Conservation (phyloP, 1,140 invertebrate species). For the Grapholita molesta region DNA sequence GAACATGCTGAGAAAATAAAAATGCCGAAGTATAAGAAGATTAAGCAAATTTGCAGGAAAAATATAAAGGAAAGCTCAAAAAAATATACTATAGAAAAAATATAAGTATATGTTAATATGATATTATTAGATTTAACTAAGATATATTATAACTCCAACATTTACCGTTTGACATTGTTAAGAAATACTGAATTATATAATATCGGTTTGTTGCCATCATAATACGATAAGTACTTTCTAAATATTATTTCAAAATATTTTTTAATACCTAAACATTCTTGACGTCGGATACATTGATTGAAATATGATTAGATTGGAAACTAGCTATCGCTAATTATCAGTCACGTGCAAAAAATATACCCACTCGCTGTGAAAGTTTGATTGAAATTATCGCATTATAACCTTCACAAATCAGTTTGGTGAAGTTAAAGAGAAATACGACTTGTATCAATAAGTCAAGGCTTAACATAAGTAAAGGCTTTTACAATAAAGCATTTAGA, state of each 20-base stretch:
- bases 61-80: no score
- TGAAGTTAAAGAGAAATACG: no score
- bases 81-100: no score
- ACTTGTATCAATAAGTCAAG: no score
- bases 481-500: no score
- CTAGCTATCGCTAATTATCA: neutral
- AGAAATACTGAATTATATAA: neutral
- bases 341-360: neutral
- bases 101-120: no score
- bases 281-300: neutral
- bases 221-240: neutral
- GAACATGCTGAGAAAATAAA: no score
- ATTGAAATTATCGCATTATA: neutral
- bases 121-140: no score
- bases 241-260: neutral
- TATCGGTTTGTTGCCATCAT: neutral
- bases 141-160: no score
- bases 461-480: no score
- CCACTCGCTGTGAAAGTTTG: neutral
- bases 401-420: neutral
- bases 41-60: neutral
- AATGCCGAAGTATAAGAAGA: neutral
- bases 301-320: neutral
- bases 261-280: neutral
- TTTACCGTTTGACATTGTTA: neutral